Conservation (phyloP, 2,113 vertebrate species). For the Prolemur simus region DNA sequence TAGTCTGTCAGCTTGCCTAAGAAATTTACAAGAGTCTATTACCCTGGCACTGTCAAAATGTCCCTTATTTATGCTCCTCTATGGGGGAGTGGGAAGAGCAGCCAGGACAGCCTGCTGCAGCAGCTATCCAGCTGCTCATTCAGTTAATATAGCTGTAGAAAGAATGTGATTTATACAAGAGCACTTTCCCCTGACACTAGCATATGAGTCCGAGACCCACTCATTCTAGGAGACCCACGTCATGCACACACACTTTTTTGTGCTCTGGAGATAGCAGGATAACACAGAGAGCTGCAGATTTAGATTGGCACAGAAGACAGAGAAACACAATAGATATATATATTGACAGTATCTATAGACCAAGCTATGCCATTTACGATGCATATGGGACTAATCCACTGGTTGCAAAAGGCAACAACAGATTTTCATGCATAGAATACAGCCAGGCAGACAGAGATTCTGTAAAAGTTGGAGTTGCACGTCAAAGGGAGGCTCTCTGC, state of each 20-base stretch:
- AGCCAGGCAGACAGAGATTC: neutral
- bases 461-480: neutral
- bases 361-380: neutral
- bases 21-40: conserved; percentile 29
- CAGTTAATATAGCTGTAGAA: conserved; percentile 32
- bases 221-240: neutral
- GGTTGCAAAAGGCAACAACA: neutral
- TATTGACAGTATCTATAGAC: fast-evolving
- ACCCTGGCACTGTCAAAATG: neutral
- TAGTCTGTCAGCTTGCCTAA: conserved; percentile 28
- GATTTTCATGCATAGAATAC: neutral
- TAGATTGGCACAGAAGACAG: neutral
- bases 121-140: neutral
- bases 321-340: neutral
- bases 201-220: neutral
- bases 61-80: conserved; percentile 42
- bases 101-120: neutral
- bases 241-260: neutral
- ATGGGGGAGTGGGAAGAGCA: neutral
- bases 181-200: neutral
- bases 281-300: neutral
- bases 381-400: neutral
- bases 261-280: neutral
- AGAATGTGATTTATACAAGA: neutral
- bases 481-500: neutral